Evolutionary conservation across 2,113 vertebrate genomes (phyloP).

Genomic region (Hipposideros armiger): DNA sequence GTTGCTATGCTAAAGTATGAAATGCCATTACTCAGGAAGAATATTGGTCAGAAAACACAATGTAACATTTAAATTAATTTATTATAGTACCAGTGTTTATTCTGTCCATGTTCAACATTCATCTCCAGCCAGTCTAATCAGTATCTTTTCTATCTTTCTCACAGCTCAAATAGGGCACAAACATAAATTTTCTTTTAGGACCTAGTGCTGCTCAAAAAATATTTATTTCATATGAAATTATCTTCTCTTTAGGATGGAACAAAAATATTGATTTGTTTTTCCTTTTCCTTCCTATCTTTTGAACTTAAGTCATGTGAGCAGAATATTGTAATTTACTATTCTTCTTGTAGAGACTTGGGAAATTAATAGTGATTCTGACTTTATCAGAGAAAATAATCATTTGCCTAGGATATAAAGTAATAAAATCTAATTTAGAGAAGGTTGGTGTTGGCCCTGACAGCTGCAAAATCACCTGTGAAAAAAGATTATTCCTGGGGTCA

Average conservation of each 20-base stretch:
- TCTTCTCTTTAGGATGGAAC: not conserved
- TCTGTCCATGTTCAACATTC: not conserved
- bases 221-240: not conserved
- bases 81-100: not conserved
- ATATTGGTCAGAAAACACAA: not conserved
- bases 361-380: constrained; percentile 16
- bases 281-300: not conserved
- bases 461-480: not conserved
- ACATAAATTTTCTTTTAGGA: not conserved
- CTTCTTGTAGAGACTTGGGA: not conserved
- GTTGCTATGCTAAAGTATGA: not conserved
- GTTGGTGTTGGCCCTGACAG: not conserved
- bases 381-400: not conserved
- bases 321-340: not conserved
- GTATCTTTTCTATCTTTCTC: not conserved
- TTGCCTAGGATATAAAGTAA: not conserved
- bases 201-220: not conserved
- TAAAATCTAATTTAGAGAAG: not conserved
- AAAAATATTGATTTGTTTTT: not conserved
- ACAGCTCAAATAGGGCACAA: not conserved
- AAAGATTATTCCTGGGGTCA: not conserved
- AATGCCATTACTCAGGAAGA: not conserved
- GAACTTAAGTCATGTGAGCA: not conserved
- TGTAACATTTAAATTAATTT: not conserved
- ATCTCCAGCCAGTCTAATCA: not conserved